Percentiles rank a stretch among this genome's conserved stretches.
phyloP scores from a whole-genome alignment of 2,888 invertebrate genomes.

The Drosophila nr. fundita region DNA sequence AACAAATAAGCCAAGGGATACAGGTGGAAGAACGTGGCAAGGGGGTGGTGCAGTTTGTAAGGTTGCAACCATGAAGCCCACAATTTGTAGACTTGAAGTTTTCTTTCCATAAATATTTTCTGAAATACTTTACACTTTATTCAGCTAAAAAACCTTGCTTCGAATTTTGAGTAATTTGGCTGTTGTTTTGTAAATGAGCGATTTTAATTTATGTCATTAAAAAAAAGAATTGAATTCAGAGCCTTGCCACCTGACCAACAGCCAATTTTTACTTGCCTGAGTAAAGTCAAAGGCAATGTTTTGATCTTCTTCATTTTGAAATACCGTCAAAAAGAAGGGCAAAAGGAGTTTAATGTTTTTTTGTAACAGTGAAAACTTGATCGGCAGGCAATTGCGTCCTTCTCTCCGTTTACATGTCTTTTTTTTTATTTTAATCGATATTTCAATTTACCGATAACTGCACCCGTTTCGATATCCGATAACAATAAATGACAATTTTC shows the following conservation, averaged over 20 bases:
- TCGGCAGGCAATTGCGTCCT: not conserved
- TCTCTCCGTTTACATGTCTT: not conserved
- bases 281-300: constrained; percentile 33
- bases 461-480: not conserved
- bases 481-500: not conserved
- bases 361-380: not conserved
- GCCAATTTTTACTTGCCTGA: constrained; percentile 16
- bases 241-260: not conserved
- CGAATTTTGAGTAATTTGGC: not conserved
- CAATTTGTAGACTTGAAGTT: not conserved
- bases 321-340: not conserved
- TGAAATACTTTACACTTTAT: not conserved
- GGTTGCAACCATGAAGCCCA: not conserved
- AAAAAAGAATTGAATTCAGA: not conserved
- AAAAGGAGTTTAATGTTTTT: not conserved
- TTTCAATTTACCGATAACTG: not conserved
- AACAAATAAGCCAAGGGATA: not conserved
- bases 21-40: not conserved
- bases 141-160: not conserved
- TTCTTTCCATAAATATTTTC: not conserved
- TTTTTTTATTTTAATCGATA: not conserved
- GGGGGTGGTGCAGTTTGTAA: not conserved
- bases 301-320: constrained; percentile 1
- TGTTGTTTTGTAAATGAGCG: not conserved
- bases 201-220: not conserved